Evolutionary conservation across 2,888 invertebrate genomes (phyloP), one percentile per base, ranked within the genome.

Genomic region (Drosophila barbarae): DNA sequence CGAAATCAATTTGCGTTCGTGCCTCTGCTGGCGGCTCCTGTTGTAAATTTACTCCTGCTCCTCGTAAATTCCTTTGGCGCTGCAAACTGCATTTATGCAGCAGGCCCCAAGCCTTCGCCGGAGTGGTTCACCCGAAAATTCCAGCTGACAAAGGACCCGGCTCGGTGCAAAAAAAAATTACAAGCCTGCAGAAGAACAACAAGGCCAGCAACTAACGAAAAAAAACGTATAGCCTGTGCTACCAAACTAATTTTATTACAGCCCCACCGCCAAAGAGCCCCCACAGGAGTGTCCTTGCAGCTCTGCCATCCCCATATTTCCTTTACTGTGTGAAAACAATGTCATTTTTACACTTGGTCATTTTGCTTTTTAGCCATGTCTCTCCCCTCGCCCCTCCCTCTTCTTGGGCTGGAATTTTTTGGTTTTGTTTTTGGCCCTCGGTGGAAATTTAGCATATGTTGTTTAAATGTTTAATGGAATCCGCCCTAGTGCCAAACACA

Each of bases 381-480:
- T 9, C 34, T 13, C 34, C 21, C 26, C 15, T 28, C 34, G 15
- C 3, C 26, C 30, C 42, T 47, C 28, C 30, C 44, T 26, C 46
- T 36, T 15, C 34, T 28, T 59, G 34, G 28, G 30, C 15, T 44
- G 46, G 18, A 12, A 34, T 28, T 58, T 34, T 35, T 32, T 5
- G 15, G 34, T 38, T 39, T 32, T 15, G 46, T 23, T 34, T 15
- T 35, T 26, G 30, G 21, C 34, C 39, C 54, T 42, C 70, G 60
- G 65, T 66, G 70, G 59, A 81, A 81, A 77, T 84, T 82, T 76
- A 73, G 72, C 82, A 85, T 83, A 77, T 86, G 85, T 76, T 86
- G 72, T 70, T 81, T 84, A 69, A 84, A 80, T 82, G 53, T 82
- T 81, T 82, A 81, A 81, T 82, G 81, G 81, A 83, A 79, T 84